Conservation (phyloP, 2,113 vertebrate species). For the Hystrix brachyura region DNA sequence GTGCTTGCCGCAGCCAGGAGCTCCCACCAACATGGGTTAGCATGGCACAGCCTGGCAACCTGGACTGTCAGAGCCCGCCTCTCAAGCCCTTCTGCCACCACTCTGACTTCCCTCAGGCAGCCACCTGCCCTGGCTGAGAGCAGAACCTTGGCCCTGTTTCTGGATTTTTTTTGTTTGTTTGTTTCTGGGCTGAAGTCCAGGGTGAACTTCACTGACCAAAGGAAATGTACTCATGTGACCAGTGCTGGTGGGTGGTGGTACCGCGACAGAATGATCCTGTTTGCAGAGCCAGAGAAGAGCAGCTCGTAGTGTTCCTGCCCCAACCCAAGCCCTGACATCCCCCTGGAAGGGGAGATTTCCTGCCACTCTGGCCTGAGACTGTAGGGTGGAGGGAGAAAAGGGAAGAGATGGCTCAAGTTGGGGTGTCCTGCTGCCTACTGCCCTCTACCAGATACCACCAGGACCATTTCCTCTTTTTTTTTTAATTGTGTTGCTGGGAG, state of each 20-base stretch:
- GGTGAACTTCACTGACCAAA: not conserved
- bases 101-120: not conserved
- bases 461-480: no score
- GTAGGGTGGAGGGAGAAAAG: not conserved
- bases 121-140: not conserved
- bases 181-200: not conserved
- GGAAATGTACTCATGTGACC: not conserved
- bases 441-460: accelerated
- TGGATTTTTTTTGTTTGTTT: not conserved
- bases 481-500: not conserved
- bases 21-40: no score
- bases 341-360: not conserved
- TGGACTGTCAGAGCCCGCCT: not conserved
- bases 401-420: not conserved
- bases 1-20: not conserved
- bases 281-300: not conserved
- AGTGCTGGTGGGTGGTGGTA: accelerated
- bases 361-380: not conserved
- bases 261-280: accelerated
- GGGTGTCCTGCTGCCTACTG: not conserved
- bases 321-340: accelerated
- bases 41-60: accelerated
- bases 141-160: not conserved
- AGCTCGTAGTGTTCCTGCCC: accelerated
- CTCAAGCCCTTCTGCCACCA: accelerated